phyloP scores from a whole-genome alignment of 2,113 vertebrate genomes.

The Saccopteryx leptura region DNA sequence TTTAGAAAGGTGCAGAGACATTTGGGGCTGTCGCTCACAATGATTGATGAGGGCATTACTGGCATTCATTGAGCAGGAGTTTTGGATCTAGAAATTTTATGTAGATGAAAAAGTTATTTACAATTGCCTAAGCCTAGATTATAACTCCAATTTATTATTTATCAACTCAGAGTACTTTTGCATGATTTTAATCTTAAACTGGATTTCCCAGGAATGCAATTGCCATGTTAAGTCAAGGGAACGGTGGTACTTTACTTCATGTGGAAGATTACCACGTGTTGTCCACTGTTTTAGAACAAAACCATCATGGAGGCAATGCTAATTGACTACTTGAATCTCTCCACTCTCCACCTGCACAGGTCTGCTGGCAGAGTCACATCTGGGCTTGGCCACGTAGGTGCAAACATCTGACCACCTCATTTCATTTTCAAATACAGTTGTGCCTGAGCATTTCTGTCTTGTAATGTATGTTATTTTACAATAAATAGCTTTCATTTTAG shows the following conservation, averaged over 20 bases:
- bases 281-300: not conserved
- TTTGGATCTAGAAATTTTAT: not conserved
- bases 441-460: not conserved
- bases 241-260: not conserved
- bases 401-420: not conserved
- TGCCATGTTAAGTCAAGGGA: not conserved
- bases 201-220: not conserved
- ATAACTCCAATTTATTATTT: conserved; percentile 29
- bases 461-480: not conserved
- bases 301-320: not conserved
- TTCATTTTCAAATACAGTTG: not conserved
- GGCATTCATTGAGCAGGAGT: not conserved
- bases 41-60: not conserved
- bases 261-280: not conserved
- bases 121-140: not conserved
- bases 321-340: not conserved
- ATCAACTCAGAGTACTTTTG: conserved; percentile 1
- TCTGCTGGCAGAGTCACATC: not conserved
- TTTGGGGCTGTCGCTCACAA: not conserved
- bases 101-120: not conserved
- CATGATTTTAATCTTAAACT: conserved; percentile 23
- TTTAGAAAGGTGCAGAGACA: not conserved
- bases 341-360: not conserved
- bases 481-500: not conserved
- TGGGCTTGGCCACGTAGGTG: not conserved